phyloP scores from a whole-genome alignment of 1,140 invertebrate species.

The Calliopsis andreniformis region DNA sequence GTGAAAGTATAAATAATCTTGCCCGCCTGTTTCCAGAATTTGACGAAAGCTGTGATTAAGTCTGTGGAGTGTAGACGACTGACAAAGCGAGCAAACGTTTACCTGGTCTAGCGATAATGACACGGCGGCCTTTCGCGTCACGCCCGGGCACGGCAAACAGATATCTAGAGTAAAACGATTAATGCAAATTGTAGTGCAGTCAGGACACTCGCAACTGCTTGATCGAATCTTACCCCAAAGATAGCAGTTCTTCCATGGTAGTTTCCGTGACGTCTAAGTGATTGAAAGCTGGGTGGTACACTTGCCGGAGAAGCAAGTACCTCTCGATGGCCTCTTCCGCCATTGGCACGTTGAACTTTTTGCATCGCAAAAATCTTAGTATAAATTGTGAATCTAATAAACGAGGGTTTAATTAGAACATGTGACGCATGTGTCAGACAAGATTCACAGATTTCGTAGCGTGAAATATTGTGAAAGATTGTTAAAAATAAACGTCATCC shows the following conservation, averaged over 20 bases:
- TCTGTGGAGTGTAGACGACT: background rate
- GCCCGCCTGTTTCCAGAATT: background rate
- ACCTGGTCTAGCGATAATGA: constrained; percentile 90
- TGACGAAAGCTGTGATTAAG: background rate
- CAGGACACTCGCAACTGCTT: background rate
- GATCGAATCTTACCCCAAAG: constrained; percentile 83
- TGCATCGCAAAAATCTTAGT: constrained; percentile 89
- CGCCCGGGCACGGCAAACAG: constrained; percentile 90
- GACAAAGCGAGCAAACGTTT: constrained; percentile 63
- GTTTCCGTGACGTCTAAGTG: constrained; percentile 87
- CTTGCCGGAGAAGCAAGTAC: constrained; percentile 90
- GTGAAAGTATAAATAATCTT: background rate
- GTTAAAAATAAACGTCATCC: background rate
- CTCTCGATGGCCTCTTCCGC: constrained; percentile 91
- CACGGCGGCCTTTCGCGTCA: constrained; percentile 88
- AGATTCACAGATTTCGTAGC: background rate
- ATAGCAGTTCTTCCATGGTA: constrained; percentile 86
- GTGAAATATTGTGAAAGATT: background rate
- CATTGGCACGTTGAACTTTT: constrained; percentile 92
- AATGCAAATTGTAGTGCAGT: background rate
- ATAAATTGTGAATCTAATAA: constrained; percentile 87
- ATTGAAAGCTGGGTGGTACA: constrained; percentile 86
- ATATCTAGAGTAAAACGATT: constrained; percentile 80
- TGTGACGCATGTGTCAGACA: background rate
- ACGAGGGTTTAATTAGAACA: background rate